Percentiles rank a stretch among this genome's conserved stretches.
Evolutionary conservation across 2,888 invertebrate species (phyloP).

Genomic region (Diploptera punctata): DNA sequence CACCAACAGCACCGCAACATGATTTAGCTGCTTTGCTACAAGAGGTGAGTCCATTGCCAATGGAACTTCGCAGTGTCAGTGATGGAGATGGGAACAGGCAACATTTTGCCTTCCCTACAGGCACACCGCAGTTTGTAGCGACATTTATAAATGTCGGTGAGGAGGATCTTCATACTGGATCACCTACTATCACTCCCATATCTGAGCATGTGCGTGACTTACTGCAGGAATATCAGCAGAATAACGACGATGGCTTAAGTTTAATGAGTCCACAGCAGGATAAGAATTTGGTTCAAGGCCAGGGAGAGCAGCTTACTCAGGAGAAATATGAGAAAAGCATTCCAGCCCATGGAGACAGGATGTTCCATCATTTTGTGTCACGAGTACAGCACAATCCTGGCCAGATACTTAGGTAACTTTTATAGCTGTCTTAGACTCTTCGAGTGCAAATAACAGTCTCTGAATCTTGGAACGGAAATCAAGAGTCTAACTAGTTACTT

Average conservation of each 20-base stretch:
- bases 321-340: constrained; percentile 82
- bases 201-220: constrained; percentile 68
- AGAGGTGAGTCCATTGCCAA: constrained; percentile 64
- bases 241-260: constrained; percentile 53
- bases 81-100: constrained; percentile 25
- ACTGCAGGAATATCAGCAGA: constrained; percentile 65
- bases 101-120: constrained; percentile 29
- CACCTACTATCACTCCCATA: constrained; percentile 51
- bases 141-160: constrained; percentile 68
- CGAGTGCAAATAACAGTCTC: too few relatives aligned
- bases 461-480: too few relatives aligned
- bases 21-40: constrained; percentile 75
- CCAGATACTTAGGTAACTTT: constrained; percentile 85
- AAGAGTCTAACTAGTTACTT: too few relatives aligned
- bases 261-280: constrained; percentile 32
- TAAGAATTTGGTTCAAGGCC: constrained; percentile 46
- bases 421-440: too few relatives aligned
- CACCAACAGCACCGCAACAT: constrained; percentile 72
- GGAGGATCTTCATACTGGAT: constrained; percentile 56
- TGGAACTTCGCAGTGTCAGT: constrained; percentile 49
- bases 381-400: constrained; percentile 77
- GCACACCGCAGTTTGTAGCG: constrained; percentile 55
- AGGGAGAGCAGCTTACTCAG: constrained; percentile 52
- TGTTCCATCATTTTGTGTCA: constrained; percentile 80
- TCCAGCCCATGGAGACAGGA: constrained; percentile 82